Percentiles rank a stretch among this genome's conserved stretches.
Conservation (phyloP, 2,888 invertebrate species). For the Asteroscopus sphinx region DNA sequence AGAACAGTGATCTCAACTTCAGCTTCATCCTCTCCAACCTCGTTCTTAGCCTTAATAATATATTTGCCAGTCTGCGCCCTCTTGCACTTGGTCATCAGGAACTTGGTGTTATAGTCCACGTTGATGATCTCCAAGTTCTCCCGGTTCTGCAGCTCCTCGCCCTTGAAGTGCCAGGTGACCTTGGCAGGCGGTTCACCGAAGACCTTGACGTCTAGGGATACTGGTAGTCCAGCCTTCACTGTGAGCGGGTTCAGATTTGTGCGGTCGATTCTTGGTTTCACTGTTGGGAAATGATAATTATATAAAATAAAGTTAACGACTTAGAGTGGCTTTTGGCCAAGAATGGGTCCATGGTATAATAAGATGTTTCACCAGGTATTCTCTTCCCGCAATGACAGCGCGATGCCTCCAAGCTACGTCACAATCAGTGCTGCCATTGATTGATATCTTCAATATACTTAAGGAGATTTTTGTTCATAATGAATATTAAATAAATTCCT, state of each 20-base stretch:
- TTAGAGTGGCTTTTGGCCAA: too few species aligned
- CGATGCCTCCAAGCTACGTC: too few species aligned
- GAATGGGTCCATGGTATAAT: too few species aligned
- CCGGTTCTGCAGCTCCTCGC: slow-evolving; percentile 90
- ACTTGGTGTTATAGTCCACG: slow-evolving; percentile 97
- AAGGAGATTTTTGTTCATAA: too few species aligned
- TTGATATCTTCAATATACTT: too few species aligned
- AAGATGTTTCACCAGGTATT: too few species aligned
- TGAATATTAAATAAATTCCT: too few species aligned
- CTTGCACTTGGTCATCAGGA: slow-evolving; percentile 95
- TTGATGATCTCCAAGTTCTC: slow-evolving; percentile 93
- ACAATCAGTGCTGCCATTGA: too few species aligned
- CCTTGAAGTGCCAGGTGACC: slow-evolving; percentile 96
- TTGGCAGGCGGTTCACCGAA: slow-evolving; percentile 98
- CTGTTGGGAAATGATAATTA: slow-evolving; percentile 80
- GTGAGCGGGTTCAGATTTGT: slow-evolving; percentile 95
- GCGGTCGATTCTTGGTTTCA: slow-evolving; percentile 98
- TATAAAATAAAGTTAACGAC: too few species aligned
- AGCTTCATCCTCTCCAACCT: slow-evolving; percentile 97
- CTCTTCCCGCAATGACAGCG: too few species aligned
- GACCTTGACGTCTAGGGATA: slow-evolving; percentile 96
- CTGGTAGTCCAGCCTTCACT: slow-evolving; percentile 96
- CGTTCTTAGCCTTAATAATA: slow-evolving; percentile 96
- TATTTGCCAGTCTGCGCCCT: slow-evolving; percentile 96
- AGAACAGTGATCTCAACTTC: slow-evolving; percentile 97